Base-by-base conservation (phyloP, 1,140 invertebrate genomes). In the Hyles euphorbiae region DNA sequence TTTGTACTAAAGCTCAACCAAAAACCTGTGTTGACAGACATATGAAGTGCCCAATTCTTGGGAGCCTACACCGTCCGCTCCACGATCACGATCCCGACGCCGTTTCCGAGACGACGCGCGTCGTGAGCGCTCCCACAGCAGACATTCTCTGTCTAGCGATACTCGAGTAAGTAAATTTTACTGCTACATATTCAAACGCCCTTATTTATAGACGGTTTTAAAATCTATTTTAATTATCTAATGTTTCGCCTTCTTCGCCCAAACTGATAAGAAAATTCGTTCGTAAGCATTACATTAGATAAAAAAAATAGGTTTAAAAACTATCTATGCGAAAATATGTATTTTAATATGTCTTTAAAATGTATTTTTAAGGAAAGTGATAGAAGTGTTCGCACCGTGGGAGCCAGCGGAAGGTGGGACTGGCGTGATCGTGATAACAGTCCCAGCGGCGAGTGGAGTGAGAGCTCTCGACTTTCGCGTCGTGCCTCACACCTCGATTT, bases 81-180 rank as follows among this genome's bases (percentile, higher is more conserved):
- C 74, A 5, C 68, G 77, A 3, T 78, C 78, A 3, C 78, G 83
- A 5, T 62, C 83, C 8, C 73, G 81, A 3, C 72, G 79, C 3
- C 78, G 83, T 0, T 68, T 75, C 44, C 69, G 74, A 6, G 79
- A 83, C 43, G 83, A 87, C 5, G 58, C 46, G 5, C 72, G 73
- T n/a, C 75, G 85, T 36, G 88, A 89, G 56, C 76, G 91, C 58
- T 92, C 92, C 10, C 85, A 91, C n/a, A 93, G 92, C 76, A 78
- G 92, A 60, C 91, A 92, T 43, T 93, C 92, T 2, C 85, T 93
- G 50, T 91, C 91, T 12, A 92, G 92, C 63, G 93, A 93, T 70
- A 92, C 91, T 2, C 90, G 93, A 72, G 92, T 93, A 79, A 82
- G 68, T 69, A 5, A 40, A 1, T 5, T 40, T 5, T 40, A 5